Evolutionary conservation across 2,888 invertebrate species (phyloP).

Genomic region (Heteromurus nitidus): DNA sequence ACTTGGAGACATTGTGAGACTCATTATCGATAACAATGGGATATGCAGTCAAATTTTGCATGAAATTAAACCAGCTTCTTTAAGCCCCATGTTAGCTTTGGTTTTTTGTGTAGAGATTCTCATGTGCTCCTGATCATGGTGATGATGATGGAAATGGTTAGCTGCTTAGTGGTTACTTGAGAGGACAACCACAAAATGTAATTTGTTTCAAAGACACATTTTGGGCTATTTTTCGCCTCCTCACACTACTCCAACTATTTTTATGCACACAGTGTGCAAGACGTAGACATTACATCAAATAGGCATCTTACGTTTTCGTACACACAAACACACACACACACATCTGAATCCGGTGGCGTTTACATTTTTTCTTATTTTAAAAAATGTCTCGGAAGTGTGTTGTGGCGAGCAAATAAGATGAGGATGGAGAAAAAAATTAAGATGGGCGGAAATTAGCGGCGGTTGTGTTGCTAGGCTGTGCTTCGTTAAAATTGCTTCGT

Average conservation of each 20-base stretch:
- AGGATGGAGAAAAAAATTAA: conserved; percentile 25
- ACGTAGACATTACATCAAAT: too few species aligned
- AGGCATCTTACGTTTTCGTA: too few species aligned
- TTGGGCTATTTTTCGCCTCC: conserved; percentile 14
- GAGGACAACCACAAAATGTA: conserved; percentile 51
- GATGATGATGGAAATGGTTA: conserved; percentile 18
- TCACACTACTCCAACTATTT: neutral
- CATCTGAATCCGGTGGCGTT: neutral
- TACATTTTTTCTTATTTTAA: conserved; percentile 28
- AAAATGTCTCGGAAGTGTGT: conserved; percentile 64
- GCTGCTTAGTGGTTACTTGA: conserved; percentile 57
- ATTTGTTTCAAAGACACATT: conserved; percentile 36
- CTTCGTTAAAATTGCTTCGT: conserved; percentile 34
- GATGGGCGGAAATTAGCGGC: conserved; percentile 63
- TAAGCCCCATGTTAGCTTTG: neutral
- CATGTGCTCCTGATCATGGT: neutral
- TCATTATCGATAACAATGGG: neutral
- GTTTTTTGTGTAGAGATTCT: too few species aligned
- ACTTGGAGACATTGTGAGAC: too few species aligned
- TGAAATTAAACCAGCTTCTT: conserved; percentile 3
- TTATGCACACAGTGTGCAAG: too few species aligned
- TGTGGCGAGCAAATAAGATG: conserved; percentile 56
- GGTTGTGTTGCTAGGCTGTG: conserved; percentile 43
- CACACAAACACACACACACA: too few species aligned
- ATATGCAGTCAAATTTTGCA: neutral